phyloP scores from a whole-genome alignment of 2,113 vertebrate species.

The Xenopus tropicalis region UCB_Xtro_10.0 CM004447.2:140660001-140660500 shows the following conservation, averaged over 20 bases:
- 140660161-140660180: conserved; percentile 79
- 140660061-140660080: neutral
- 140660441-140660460: conserved; percentile 68
- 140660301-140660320: too few species aligned
- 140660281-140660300: too few species aligned
- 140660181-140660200: conserved; percentile 88
- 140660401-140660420: conserved; percentile 69
- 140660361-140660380: conserved; percentile 54
- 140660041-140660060: conserved; percentile 86
- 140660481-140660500: too few species aligned
- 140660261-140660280: neutral
- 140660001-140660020: conserved; percentile 87
- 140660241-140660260: conserved; percentile 2
- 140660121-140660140: conserved; percentile 70
- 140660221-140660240: too few species aligned
- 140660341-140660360: conserved; percentile 58
- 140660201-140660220: conserved; percentile 87
- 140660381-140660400: conserved; percentile 66
- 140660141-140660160: conserved; percentile 90
- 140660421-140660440: conserved; percentile 55
- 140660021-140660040: conserved; percentile 82
- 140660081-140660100: neutral
- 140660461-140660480: conserved; percentile 44
- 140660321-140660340: conserved; percentile 51
- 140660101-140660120: neutral